Evolutionary conservation across 2,113 vertebrate genomes (phyloP).

Genomic region (Otus sunia): DNA sequence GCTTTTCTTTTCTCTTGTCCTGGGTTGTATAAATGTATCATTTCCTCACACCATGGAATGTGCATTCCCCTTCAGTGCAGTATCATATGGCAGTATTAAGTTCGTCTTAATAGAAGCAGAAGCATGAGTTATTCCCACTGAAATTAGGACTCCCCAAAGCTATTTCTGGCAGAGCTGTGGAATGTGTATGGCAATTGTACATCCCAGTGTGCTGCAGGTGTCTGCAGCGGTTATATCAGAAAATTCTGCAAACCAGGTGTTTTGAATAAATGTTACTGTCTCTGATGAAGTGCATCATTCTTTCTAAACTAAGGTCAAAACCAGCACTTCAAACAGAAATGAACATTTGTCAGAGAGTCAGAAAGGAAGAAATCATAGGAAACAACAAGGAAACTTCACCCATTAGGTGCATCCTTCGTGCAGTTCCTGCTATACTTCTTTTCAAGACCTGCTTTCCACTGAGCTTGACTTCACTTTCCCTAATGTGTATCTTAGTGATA

Average conservation of each 20-base stretch:
- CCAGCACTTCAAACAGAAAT: not conserved
- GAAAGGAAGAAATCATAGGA: not conserved
- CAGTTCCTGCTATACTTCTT: accelerated
- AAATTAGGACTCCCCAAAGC: not conserved
- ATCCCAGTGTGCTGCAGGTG: not conserved
- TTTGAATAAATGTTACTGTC: not conserved
- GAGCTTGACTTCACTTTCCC: not conserved
- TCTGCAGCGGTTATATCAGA: not conserved
- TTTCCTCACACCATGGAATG: not conserved
- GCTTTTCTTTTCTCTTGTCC: not conserved
- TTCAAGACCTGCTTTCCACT: not conserved
- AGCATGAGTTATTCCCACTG: not conserved
- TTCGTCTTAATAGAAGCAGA: not conserved
- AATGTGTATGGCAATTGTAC: not conserved
- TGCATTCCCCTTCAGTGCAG: not conserved
- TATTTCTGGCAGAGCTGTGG: not conserved
- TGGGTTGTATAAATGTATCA: not conserved
- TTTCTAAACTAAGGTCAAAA: not conserved
- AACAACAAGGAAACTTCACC: not conserved
- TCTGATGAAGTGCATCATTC: not conserved
- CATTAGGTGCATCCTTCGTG: not conserved
- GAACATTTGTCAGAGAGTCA: not conserved
- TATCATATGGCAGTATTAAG: not conserved
- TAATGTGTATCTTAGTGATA: not conserved
- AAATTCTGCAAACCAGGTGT: not conserved